These are phyloP conservation scores for Mola mola DNA, from an alignment of 2,113 vertebrate species.

Conservation along the genomic window DNA sequence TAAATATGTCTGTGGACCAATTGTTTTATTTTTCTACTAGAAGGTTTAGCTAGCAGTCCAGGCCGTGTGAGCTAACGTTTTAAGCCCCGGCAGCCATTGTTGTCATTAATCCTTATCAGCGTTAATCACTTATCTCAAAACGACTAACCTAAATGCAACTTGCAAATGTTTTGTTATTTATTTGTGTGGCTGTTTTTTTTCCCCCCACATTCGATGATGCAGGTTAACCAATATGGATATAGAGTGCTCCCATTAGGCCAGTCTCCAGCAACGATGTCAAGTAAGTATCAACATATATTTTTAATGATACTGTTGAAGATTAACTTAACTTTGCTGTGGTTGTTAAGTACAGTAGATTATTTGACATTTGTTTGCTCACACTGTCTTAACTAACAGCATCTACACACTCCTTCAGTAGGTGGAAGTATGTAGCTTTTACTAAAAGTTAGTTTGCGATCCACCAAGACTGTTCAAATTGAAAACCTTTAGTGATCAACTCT, in stretches of 20 bases:
- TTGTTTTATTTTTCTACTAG: not conserved
- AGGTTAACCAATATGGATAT: constrained; percentile 29
- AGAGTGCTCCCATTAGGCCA: constrained; percentile 3
- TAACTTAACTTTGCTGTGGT: not conserved
- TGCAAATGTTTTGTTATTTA: not conserved
- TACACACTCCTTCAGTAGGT: no score
- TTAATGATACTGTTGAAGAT: not conserved
- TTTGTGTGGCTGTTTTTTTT: not conserved
- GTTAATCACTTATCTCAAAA: not conserved
- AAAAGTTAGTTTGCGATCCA: no score
- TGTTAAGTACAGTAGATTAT: not conserved
- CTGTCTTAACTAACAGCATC: no score
- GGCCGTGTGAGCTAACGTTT: not conserved
- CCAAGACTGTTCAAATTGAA: no score
- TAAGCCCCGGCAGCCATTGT: constrained; percentile 13
- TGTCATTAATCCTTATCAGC: not conserved
- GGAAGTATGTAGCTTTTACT: no score
- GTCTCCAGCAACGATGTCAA: constrained; percentile 72
- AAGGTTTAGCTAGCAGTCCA: constrained; percentile 11
- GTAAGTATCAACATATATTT: constrained; percentile 59
- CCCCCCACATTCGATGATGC: not conserved
- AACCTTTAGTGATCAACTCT: no score
- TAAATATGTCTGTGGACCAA: accelerated
- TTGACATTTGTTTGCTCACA: no score
- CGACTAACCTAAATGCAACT: not conserved